These are phyloP conservation scores for Drosophila setosimentum DNA, from an alignment of 2,888 invertebrate genomes.

Conservation along the genomic window DNA sequence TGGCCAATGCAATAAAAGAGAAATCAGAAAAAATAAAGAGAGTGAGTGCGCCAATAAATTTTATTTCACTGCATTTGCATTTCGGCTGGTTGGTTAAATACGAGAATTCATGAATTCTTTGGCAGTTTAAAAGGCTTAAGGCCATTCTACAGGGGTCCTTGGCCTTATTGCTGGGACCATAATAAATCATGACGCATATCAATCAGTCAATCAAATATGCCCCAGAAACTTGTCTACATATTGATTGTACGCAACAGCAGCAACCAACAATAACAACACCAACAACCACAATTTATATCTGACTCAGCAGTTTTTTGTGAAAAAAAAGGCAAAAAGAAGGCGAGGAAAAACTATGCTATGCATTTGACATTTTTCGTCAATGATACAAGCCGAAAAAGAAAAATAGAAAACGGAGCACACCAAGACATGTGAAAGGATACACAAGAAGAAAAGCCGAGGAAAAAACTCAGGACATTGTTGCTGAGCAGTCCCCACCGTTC, in stretches of 20 bases:
- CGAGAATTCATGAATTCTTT: not conserved
- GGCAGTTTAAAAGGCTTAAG: constrained; percentile 24
- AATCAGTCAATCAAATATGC: constrained; percentile 76
- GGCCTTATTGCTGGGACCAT: constrained; percentile 37
- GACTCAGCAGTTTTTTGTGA: constrained; percentile 57
- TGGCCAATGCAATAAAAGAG: constrained; percentile 23
- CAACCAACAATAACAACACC: constrained; percentile 23
- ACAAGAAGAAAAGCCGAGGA: constrained; percentile 11
- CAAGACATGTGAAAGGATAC: constrained; percentile 42
- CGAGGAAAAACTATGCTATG: constrained; percentile 53
- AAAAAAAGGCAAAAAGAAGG: constrained; percentile 1
- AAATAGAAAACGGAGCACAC: constrained; percentile 20
- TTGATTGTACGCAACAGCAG: constrained; percentile 62
- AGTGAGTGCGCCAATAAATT: constrained; percentile 32
- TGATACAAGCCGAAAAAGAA: constrained; percentile 47
- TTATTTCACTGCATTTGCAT: constrained; percentile 10
- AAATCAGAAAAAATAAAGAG: constrained; percentile 10
- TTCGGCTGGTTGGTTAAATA: constrained; percentile 11
- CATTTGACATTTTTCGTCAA: constrained; percentile 77
- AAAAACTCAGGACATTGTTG: constrained; percentile 63
- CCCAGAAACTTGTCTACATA: constrained; percentile 61
- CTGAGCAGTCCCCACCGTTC: constrained; percentile 29
- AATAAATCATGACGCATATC: constrained; percentile 79
- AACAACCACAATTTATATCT: constrained; percentile 35
- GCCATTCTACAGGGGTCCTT: constrained; percentile 23